phyloP scores from a whole-genome alignment of 2,797 vertebrate species.

The Chaenodraco wilsoni region DNA sequence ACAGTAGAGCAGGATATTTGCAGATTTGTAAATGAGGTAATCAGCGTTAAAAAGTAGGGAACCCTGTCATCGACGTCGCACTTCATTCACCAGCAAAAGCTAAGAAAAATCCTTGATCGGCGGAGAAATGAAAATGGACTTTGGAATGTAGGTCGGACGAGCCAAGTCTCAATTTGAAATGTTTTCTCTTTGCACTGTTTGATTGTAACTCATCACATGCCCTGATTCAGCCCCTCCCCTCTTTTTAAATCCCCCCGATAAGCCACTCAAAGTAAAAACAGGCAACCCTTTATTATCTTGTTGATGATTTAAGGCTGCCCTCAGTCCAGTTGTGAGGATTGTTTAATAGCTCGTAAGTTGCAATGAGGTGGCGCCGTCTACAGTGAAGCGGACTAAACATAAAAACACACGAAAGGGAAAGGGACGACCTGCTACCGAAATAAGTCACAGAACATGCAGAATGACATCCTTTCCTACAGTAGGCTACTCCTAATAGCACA shows the following conservation, averaged over 20 bases:
- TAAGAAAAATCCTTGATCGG: conserved; percentile 53
- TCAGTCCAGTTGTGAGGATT: conserved; percentile 78
- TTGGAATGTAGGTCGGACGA: conserved; percentile 81
- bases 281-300: conserved; percentile 52
- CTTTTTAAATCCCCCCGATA: conserved; percentile 69
- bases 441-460: conserved; percentile 76
- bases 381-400: conserved; percentile 75
- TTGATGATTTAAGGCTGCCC: conserved; percentile 72
- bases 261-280: conserved; percentile 74
- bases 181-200: conserved; percentile 66
- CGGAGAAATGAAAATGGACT: conserved; percentile 68
- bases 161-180: conserved; percentile 57
- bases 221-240: conserved; percentile 76
- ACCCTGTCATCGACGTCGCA: conserved; percentile 79
- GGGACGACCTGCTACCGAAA: conserved; percentile 62
- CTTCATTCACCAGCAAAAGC: conserved; percentile 75
- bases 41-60: conserved; percentile 80
- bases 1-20: conserved; percentile 86
- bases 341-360: conserved; percentile 76
- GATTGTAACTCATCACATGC: conserved; percentile 82
- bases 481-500: conserved; percentile 81
- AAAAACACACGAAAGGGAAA: conserved; percentile 46
- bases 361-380: conserved; percentile 76
- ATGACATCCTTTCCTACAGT: conserved; percentile 79
- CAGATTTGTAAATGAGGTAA: conserved; percentile 89